Percentiles rank a stretch among this genome's conserved stretches.
These are phyloP conservation scores for Hemiscyllium ocellatum DNA, from an alignment of 2,113 vertebrate genomes.

Conservation along the genomic window DNA sequence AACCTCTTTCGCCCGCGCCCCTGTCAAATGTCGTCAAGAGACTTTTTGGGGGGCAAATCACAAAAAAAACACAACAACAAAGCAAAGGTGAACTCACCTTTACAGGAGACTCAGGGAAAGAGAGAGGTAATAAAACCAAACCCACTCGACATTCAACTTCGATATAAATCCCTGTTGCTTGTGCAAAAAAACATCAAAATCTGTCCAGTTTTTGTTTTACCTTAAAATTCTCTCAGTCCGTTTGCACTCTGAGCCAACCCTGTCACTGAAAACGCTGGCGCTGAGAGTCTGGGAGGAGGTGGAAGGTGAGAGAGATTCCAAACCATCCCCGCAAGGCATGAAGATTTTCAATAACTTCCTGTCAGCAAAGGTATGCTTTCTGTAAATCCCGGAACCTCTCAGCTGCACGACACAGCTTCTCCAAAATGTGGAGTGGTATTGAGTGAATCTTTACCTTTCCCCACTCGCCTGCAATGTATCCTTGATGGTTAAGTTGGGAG, in stretches of 20 bases:
- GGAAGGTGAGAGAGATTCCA: not conserved
- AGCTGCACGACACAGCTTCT: not conserved
- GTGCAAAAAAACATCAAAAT: not conserved
- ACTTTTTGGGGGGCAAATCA: too few relatives aligned
- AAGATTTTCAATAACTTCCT: slow-evolving; percentile 9
- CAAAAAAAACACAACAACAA: too few relatives aligned
- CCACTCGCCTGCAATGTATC: not conserved
- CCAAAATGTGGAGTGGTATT: not conserved
- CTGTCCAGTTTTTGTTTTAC: not conserved
- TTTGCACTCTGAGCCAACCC: not conserved
- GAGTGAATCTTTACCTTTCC: not conserved
- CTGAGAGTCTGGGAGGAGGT: not conserved
- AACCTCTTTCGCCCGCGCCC: not conserved
- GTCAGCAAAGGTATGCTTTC: not conserved
- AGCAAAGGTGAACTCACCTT: too few relatives aligned
- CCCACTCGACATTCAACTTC: not conserved
- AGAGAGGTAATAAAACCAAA: not conserved
- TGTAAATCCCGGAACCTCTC: slow-evolving; percentile 1
- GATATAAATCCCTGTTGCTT: not conserved
- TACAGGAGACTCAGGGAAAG: too few relatives aligned
- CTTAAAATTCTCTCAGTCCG: not conserved
- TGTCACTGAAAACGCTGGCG: not conserved
- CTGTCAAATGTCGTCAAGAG: not conserved
- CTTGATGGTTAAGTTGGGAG: not conserved
- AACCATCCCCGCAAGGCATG: not conserved